phyloP scores from a whole-genome alignment of 2,888 invertebrate species.

The Criorhina ranunculi region DNA sequence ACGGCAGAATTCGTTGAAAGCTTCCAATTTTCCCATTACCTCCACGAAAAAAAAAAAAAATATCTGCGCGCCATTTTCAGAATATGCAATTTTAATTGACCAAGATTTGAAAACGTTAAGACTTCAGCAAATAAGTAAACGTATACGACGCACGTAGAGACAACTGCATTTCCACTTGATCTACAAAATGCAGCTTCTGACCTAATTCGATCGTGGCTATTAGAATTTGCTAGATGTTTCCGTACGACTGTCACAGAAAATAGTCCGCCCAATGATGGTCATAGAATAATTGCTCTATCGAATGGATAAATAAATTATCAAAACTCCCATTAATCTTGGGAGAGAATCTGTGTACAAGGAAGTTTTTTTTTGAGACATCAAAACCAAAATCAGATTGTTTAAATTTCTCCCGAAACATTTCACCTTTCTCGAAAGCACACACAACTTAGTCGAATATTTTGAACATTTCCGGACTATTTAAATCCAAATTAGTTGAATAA shows the following conservation, averaged over 20 bases:
- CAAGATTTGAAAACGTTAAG: not conserved
- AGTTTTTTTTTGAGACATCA: not conserved
- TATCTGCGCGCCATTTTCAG: conserved; percentile 57
- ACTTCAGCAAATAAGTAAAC: conserved; percentile 2
- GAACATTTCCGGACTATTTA: conserved; percentile 1
- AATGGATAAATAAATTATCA: not conserved
- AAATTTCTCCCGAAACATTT: not conserved
- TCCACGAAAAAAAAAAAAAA: not conserved
- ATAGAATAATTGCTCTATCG: not conserved
- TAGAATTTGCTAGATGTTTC: conserved; percentile 39
- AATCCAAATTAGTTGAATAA: conserved; percentile 23
- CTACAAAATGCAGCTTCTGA: conserved; percentile 46
- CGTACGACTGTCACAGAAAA: not conserved
- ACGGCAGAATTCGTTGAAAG: too few relatives aligned
- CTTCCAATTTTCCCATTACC: too few relatives aligned
- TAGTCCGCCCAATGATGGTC: not conserved
- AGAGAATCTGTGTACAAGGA: not conserved
- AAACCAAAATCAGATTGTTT: not conserved
- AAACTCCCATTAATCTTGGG: not conserved
- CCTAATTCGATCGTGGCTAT: conserved; percentile 47
- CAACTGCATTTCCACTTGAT: conserved; percentile 23
- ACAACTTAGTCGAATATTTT: conserved; percentile 1
- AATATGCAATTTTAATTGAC: not conserved
- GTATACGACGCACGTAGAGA: not conserved
- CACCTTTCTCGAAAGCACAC: conserved; percentile 2